Evolutionary conservation across 2,797 vertebrate genomes (phyloP).

Genomic region (Brotula barbata): DNA sequence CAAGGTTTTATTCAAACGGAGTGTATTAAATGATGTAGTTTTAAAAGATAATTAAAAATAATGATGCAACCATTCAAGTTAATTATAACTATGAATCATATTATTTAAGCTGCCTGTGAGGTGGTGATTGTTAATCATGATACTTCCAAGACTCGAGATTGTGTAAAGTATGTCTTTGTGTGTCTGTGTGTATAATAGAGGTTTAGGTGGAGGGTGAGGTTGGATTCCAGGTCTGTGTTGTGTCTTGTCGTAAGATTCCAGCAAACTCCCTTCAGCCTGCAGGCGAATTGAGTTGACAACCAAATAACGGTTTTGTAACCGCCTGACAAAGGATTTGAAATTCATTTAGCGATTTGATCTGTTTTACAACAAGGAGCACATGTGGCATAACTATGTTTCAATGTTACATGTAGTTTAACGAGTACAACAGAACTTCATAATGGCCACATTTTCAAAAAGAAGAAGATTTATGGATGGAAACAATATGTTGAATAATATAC

Average conservation of each 20-base stretch:
- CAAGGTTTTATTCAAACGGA: too few species aligned
- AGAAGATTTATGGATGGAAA: too few species aligned
- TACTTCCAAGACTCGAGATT: neutral
- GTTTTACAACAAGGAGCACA: too few species aligned
- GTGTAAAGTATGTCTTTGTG: neutral
- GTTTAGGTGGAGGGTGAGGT: slow-evolving; percentile 57
- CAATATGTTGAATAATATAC: too few species aligned
- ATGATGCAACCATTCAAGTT: neutral
- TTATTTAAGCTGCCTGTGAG: neutral
- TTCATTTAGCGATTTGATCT: neutral
- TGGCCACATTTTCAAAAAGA: too few species aligned
- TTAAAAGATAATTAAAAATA: too few species aligned
- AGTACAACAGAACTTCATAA: too few species aligned
- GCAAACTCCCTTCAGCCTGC: slow-evolving; percentile 46
- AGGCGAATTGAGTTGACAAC: slow-evolving; percentile 12
- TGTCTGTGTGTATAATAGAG: neutral
- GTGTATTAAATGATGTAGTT: too few species aligned
- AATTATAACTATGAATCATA: too few species aligned
- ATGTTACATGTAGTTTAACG: too few species aligned
- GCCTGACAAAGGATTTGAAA: slow-evolving; percentile 1
- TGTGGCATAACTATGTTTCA: too few species aligned
- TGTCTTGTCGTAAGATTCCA: slow-evolving; percentile 82
- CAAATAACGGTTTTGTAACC: slow-evolving; percentile 62
- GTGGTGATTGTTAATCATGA: neutral
- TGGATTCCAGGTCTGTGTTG: slow-evolving; percentile 80